Evolutionary conservation across 2,797 vertebrate species (phyloP).

Genomic region (Luscinia luscinia): DNA sequence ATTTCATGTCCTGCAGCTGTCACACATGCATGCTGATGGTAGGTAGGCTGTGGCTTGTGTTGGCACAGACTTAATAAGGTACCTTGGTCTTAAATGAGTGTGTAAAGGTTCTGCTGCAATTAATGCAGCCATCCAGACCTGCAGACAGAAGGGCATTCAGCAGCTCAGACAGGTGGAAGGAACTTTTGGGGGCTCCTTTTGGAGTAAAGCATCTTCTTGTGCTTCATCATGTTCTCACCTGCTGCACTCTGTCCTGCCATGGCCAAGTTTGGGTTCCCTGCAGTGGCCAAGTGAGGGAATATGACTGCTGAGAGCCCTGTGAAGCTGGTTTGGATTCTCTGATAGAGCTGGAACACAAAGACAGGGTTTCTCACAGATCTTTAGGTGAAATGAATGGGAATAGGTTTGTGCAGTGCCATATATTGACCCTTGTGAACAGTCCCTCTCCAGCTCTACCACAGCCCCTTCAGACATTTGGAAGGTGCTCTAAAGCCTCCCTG

Average conservation of each 20-base stretch:
- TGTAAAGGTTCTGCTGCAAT: neutral
- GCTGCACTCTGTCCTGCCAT: neutral
- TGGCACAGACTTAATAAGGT: neutral
- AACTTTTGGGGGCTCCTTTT: neutral
- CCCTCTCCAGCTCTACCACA: neutral
- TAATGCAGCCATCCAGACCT: neutral
- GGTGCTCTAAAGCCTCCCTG: neutral
- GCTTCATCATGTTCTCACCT: accelerated
- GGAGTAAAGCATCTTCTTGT: neutral
- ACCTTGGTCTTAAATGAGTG: neutral
- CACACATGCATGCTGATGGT: neutral
- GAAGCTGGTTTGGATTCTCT: neutral
- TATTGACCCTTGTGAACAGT: neutral
- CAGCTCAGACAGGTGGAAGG: neutral
- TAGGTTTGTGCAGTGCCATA: neutral
- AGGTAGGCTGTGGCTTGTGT: neutral
- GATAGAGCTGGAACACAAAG: accelerated
- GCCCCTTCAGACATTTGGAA: neutral
- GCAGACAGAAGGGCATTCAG: neutral
- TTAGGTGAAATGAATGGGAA: neutral
- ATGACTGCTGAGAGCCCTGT: neutral
- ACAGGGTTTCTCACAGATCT: neutral
- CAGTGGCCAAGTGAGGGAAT: neutral
- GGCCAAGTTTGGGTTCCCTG: neutral
- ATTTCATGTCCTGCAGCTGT: neutral